phyloP scores from a whole-genome alignment of 2,888 invertebrate species.

The Cheilosia soror region DNA sequence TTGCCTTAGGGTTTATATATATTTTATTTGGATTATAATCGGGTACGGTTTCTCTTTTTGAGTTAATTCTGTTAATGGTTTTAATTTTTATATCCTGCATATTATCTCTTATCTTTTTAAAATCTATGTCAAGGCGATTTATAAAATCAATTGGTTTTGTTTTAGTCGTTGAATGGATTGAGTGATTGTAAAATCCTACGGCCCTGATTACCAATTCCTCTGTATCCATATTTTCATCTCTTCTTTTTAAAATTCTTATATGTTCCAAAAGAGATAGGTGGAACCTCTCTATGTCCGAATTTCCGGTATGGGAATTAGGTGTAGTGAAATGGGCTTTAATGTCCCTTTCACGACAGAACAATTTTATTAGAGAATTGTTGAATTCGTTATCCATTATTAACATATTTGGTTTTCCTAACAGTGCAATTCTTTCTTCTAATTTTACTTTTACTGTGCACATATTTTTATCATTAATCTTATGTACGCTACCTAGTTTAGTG shows the following conservation, averaged over 20 bases:
- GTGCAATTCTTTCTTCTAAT: constrained; percentile 31
- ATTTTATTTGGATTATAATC: constrained; percentile 13
- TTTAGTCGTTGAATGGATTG: background rate
- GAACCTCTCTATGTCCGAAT: constrained; percentile 47
- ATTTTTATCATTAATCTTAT: constrained; percentile 17
- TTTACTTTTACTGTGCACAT: constrained; percentile 29
- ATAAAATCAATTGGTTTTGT: constrained; percentile 3
- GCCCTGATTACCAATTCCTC: constrained; percentile 66
- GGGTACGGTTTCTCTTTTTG: background rate
- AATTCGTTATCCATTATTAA: constrained; percentile 7
- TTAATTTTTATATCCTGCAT: constrained; percentile 15
- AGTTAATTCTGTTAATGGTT: constrained; percentile 5
- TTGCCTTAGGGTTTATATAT: constrained; percentile 31
- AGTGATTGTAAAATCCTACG: constrained; percentile 40
- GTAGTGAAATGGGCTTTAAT: constrained; percentile 37
- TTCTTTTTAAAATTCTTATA: constrained; percentile 47
- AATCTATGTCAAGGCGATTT: background rate
- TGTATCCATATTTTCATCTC: constrained; percentile 28
- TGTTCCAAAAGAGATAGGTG: constrained; percentile 31
- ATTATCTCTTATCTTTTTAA: background rate
- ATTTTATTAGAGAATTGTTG: background rate
- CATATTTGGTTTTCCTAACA: constrained; percentile 11
- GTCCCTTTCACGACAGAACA: constrained; percentile 15
- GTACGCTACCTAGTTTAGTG: constrained; percentile 2
- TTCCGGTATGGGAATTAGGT: constrained; percentile 32